These are phyloP conservation scores for Haliclystus octoradiatus DNA, from an alignment of 30 jellyfish, hydroid and myxozoan genomes.

Conservation along the genomic window DNA sequence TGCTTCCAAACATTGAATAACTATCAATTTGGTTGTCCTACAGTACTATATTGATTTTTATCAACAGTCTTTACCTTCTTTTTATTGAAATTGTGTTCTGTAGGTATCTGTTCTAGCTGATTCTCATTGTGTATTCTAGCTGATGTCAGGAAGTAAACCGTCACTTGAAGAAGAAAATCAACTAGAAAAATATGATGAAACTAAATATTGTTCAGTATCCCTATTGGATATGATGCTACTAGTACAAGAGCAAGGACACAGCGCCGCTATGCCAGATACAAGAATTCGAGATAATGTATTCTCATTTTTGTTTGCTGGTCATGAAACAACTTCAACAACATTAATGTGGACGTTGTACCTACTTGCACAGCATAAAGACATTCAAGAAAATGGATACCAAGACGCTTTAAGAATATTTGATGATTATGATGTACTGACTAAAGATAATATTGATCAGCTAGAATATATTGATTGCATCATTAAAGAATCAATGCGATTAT, in stretches of 20 bases:
- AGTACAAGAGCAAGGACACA: conserved; percentile 32
- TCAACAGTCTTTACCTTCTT: no score
- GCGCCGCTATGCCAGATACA: conserved; percentile 22
- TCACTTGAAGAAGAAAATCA: no score
- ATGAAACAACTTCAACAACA: conserved; percentile 56
- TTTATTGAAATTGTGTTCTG: no score
- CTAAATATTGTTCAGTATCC: no score
- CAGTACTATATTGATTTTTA: no score
- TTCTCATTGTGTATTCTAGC: no score
- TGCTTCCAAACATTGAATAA: no score
- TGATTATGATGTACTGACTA: conserved; percentile 3
- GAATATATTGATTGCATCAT: conserved; percentile 29
- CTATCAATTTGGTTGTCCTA: no score
- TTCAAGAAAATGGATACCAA: conserved; percentile 36
- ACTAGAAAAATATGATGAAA: no score
- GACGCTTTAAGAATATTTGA: conserved; percentile 12
- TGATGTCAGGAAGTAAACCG: no score
- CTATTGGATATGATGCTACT: not conserved
- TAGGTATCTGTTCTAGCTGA: no score
- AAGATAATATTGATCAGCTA: conserved; percentile 5
- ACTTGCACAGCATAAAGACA: conserved; percentile 46
- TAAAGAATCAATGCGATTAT: conserved; percentile 47
- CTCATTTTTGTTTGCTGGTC: conserved; percentile 72
- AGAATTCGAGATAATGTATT: conserved; percentile 24
- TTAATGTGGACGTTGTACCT: conserved; percentile 56